A percentile compares a stretch with the other conserved stretches of the same genome.
Evolutionary conservation across 2,888 invertebrate species (phyloP).

Genomic region (Dasysyrphus albostriatus): DNA sequence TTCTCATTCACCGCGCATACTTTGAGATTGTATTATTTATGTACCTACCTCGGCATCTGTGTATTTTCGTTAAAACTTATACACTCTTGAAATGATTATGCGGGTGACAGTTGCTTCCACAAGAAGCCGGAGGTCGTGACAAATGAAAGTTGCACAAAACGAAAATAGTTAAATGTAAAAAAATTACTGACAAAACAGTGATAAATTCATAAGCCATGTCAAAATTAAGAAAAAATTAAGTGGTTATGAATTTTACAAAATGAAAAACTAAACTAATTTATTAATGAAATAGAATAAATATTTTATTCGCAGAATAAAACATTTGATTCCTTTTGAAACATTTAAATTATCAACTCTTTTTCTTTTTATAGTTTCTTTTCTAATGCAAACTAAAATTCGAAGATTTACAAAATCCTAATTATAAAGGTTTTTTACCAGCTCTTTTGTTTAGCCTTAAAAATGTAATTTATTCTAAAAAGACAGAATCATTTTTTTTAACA

Average conservation of each 20-base stretch:
- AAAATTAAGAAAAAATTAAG: not conserved
- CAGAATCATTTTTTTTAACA: too few relatives aligned
- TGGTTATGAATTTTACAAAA: not conserved
- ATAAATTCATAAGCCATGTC: constrained; percentile 10
- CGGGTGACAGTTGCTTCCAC: constrained; percentile 35
- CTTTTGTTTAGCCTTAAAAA: constrained; percentile 6
- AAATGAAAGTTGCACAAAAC: constrained; percentile 67
- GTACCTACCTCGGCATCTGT: not conserved
- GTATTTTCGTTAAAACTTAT: not conserved
- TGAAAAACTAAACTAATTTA: not conserved
- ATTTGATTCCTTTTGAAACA: too few relatives aligned
- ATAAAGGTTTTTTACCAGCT: not conserved
- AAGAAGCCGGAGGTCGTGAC: constrained; percentile 41
- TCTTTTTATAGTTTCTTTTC: too few relatives aligned
- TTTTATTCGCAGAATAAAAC: too few relatives aligned
- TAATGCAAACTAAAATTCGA: too few relatives aligned
- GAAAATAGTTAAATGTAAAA: constrained; percentile 10
- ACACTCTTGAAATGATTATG: constrained; percentile 20
- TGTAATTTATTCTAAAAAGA: too few relatives aligned
- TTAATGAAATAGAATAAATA: not conserved
- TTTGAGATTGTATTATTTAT: not conserved
- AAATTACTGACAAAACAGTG: not conserved
- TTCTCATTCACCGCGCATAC: not conserved
- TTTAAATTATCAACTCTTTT: too few relatives aligned
- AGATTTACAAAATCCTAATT: too few relatives aligned